phyloP scores from a whole-genome alignment of 2,797 vertebrate species.

The Gouania willdenowi region DNA sequence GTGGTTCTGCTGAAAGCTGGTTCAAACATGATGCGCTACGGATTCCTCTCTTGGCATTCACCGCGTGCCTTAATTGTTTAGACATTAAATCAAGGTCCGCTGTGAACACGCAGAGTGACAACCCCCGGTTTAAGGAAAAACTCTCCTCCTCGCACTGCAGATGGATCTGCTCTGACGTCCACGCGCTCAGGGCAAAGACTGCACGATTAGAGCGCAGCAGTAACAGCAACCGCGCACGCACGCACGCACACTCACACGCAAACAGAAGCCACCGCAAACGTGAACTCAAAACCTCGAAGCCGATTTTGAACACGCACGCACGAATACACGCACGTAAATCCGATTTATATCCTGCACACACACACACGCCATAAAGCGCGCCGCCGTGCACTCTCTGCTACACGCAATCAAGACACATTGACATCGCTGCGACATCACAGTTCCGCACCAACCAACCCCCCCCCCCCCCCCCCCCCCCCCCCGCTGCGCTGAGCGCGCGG shows the following conservation, averaged over 20 bases:
- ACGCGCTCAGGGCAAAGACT: too few species aligned
- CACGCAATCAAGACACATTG: conserved; percentile 40
- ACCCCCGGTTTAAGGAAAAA: too few species aligned
- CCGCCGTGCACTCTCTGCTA: conserved; percentile 25
- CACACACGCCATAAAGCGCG: conserved; percentile 42
- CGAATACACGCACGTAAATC: conserved; percentile 39
- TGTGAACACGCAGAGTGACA: conserved; percentile 98
- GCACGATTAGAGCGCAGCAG: too few species aligned
- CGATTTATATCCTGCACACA: conserved; percentile 52
- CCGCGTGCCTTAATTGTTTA: conserved; percentile 97
- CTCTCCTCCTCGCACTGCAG: too few species aligned
- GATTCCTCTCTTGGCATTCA: conserved; percentile 92
- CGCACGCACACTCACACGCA: conserved; percentile 4
- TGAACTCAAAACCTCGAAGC: conserved; percentile 39
- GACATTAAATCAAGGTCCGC: conserved; percentile 99
- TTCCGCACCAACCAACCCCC: conserved; percentile 1
- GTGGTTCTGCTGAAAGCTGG: too few species aligned
- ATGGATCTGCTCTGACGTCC: too few species aligned
- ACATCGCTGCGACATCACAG: conserved; percentile 57
- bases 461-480: too few species aligned
- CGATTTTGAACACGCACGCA: conserved; percentile 43
- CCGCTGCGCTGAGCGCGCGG: too few species aligned
- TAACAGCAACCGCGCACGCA: too few species aligned
- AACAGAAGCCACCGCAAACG: conserved; percentile 2
- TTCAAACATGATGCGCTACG: conserved; percentile 52